phyloP scores from a whole-genome alignment of 1,140 invertebrate genomes.

The Drosophila biarmipes region DNA sequence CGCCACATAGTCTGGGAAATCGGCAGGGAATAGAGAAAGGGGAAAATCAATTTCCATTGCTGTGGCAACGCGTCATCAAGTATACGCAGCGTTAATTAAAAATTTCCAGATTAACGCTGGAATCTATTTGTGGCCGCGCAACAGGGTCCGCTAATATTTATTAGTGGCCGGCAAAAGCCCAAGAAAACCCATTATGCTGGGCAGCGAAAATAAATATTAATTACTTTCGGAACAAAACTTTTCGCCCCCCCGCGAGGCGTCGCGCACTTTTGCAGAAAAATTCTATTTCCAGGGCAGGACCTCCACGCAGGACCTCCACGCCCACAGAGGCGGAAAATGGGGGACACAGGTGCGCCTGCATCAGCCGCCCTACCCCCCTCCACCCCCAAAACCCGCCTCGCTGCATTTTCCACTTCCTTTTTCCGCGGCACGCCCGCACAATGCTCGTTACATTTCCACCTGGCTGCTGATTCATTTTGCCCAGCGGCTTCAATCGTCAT shows the following conservation, averaged over 20 bases:
- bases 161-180: slow-evolving; percentile 40
- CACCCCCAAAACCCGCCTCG: slow-evolving; percentile 10
- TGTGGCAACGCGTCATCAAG: slow-evolving; percentile 2
- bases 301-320: no score
- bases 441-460: slow-evolving; percentile 61
- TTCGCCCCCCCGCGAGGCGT: slow-evolving; percentile 20
- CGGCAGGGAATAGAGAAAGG: not conserved
- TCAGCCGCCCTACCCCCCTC: not conserved
- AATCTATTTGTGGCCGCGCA: slow-evolving; percentile 54
- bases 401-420: slow-evolving; percentile 33
- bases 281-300: slow-evolving; percentile 29
- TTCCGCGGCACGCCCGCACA: slow-evolving; percentile 47
- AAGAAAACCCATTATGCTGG: slow-evolving; percentile 44
- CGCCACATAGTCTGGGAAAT: slow-evolving; percentile 89
- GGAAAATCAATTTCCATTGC: slow-evolving; percentile 56
- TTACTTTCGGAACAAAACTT: slow-evolving; percentile 77
- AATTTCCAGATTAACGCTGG: slow-evolving; percentile 48
- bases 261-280: slow-evolving; percentile 24
- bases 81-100: slow-evolving; percentile 60
- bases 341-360: slow-evolving; percentile 21
- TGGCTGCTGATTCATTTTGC: slow-evolving; percentile 59
- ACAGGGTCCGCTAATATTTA: slow-evolving; percentile 50
- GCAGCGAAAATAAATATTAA: slow-evolving; percentile 76
- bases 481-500: slow-evolving; percentile 58
- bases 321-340: not conserved